These are phyloP conservation scores for Pangasius mekongensis DNA, from an alignment of 2,797 vertebrate species.

Conservation along the genomic window DNA sequence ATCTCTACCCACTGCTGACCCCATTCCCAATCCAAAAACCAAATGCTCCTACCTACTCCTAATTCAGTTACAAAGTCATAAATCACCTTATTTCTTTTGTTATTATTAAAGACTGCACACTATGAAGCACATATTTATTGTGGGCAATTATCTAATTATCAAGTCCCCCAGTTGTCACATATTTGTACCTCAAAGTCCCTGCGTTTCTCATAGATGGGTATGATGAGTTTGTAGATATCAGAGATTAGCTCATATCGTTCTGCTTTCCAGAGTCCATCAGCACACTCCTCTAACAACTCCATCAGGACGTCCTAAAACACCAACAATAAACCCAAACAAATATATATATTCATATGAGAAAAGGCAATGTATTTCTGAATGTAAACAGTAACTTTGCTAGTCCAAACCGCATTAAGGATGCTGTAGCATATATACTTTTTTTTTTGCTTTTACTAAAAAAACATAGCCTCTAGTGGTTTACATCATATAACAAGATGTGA, in stretches of 20 bases:
- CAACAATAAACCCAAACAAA: not conserved
- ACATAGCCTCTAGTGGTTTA: not conserved
- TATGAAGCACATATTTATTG: not conserved
- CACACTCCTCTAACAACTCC: slow-evolving; percentile 94
- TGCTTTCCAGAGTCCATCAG: slow-evolving; percentile 96
- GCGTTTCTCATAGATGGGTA: slow-evolving; percentile 96
- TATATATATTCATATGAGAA: not conserved
- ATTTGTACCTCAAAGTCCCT: slow-evolving; percentile 92
- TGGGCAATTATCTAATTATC: not conserved
- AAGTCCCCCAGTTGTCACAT: not conserved
- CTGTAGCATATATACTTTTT: not conserved
- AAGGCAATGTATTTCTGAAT: not conserved
- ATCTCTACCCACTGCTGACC: not conserved
- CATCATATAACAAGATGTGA: not conserved
- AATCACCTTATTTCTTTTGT: not conserved
- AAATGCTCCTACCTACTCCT: not conserved
- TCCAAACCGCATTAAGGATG: not conserved
- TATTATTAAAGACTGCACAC: not conserved
- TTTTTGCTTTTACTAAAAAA: not conserved
- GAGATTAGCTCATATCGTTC: slow-evolving; percentile 97
- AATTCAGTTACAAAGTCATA: not conserved
- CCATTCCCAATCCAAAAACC: not conserved
- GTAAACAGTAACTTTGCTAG: not conserved
- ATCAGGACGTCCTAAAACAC: slow-evolving; percentile 88
- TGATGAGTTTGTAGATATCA: slow-evolving; percentile 96